These are phyloP conservation scores for Meriones unguiculatus DNA, from an alignment of 2,113 vertebrate species.

Conservation along the genomic window DNA sequence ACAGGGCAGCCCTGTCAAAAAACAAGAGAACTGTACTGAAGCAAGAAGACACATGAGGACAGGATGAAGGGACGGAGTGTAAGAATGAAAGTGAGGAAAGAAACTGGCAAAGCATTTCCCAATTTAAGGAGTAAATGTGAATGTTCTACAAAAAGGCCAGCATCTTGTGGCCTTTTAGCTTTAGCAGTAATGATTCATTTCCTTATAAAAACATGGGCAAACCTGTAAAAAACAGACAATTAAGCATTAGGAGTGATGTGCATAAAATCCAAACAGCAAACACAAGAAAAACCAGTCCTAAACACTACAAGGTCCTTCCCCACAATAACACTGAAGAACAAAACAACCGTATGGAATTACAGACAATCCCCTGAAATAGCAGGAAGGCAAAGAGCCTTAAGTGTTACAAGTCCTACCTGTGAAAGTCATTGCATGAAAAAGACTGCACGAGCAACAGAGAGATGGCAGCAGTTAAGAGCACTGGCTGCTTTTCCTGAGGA, in stretches of 20 bases:
- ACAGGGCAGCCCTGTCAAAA: not conserved
- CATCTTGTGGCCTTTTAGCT: not conserved
- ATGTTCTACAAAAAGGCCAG: not conserved
- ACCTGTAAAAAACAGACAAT: not conserved
- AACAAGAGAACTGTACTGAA: not conserved
- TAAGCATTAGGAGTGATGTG: not conserved
- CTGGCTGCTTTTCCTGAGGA: not conserved
- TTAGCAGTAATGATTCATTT: slow-evolving; percentile 52
- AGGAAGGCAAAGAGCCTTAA: not conserved
- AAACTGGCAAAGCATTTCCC: slow-evolving; percentile 11
- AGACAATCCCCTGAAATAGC: not conserved
- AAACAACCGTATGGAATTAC: not conserved
- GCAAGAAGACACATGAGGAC: not conserved
- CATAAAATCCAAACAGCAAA: not conserved
- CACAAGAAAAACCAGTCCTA: not conserved
- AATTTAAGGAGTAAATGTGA: slow-evolving; percentile 2
- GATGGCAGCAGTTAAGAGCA: not conserved
- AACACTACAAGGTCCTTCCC: not conserved
- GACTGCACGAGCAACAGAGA: not conserved
- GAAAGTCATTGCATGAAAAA: not conserved
- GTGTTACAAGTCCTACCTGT: not conserved
- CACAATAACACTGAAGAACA: not conserved
- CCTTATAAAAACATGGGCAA: not conserved
- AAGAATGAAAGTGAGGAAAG: not conserved
- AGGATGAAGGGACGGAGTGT: not conserved